Conservation (phyloP, 2,797 vertebrate genomes). For the Tympanoctomys barrerae region DNA sequence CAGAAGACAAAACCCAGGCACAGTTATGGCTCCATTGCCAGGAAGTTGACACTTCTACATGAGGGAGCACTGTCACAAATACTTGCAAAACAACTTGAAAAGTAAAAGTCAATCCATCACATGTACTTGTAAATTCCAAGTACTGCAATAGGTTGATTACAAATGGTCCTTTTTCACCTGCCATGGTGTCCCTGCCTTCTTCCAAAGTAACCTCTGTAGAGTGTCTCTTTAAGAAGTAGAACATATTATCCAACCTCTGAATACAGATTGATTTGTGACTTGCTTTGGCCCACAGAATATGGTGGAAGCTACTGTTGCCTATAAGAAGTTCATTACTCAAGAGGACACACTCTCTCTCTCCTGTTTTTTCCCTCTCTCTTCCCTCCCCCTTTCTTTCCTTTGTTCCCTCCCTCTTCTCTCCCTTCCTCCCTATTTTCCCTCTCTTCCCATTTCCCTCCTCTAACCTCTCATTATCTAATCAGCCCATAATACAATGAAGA, state of each 20-base stretch:
- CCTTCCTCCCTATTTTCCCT: neutral
- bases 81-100: neutral
- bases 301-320: neutral
- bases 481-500: neutral
- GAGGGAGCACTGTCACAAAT: neutral
- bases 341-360: neutral
- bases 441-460: neutral
- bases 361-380: too few species aligned
- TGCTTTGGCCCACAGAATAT: slow-evolving; percentile 17
- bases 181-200: neutral
- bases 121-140: neutral
- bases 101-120: neutral
- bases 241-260: slow-evolving; percentile 46
- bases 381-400: too few species aligned
- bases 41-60: neutral
- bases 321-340: neutral
- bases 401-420: too few species aligned
- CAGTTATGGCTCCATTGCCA: accelerated
- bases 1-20: neutral
- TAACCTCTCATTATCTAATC: neutral
- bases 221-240: neutral
- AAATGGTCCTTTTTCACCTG: neutral
- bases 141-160: neutral
- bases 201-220: slow-evolving; percentile 4
- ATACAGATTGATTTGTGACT: neutral